Base-by-base conservation (phyloP, 1,140 invertebrate species). In the Cotesia typhae region DNA sequence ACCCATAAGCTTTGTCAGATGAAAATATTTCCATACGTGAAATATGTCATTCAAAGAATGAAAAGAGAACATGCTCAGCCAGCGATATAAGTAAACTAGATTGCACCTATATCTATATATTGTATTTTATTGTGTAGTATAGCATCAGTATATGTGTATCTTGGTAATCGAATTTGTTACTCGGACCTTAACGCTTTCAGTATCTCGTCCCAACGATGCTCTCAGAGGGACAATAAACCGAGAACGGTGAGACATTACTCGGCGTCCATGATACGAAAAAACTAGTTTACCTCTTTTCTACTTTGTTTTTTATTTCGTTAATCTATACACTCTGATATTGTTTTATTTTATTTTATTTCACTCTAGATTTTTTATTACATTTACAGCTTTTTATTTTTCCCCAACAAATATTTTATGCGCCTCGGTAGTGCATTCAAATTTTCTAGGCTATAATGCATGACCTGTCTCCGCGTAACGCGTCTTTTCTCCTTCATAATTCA, bases 141-240 rank as follows among this genome's bases (percentile, higher is more conserved):
- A 57, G 7, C 9, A n/a, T 17, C 10, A n/a, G 53, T 57, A 20
- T 57, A 20, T 12, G 59, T 67, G 53, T 51, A 52, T 20, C 51
- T 53, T 51, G 35, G 67, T 73, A 73, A 73, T 73, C 71, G 71
- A 68, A 69, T 73, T 73, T 73, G 10, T 66, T 60, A 73, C 66
- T 73, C n/a, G 66, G 57, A 64, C 71, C 63, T 41, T 51, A 73
- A 69, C 37, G 67, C 47, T 53, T 36, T 59, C 52, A 60, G 37
- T 66, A 65, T 69, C 47, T 6, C 17, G 47, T 68, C 20, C 55
- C 38, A 65, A 65, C 38, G 63, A 37, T n/a, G 38, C 63, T 73
- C 71, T 69, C 71, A 60, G 36, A 73, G 71, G 71, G 41, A 73
- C 59, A 73, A 73, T 73, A 73, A 73, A 73, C 71, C 71, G 51